A percentile compares a stretch with the other conserved stretches of the same genome.
Evolutionary conservation across 1,140 invertebrate genomes (phyloP).

Genomic region (Micrasema longulum): DNA sequence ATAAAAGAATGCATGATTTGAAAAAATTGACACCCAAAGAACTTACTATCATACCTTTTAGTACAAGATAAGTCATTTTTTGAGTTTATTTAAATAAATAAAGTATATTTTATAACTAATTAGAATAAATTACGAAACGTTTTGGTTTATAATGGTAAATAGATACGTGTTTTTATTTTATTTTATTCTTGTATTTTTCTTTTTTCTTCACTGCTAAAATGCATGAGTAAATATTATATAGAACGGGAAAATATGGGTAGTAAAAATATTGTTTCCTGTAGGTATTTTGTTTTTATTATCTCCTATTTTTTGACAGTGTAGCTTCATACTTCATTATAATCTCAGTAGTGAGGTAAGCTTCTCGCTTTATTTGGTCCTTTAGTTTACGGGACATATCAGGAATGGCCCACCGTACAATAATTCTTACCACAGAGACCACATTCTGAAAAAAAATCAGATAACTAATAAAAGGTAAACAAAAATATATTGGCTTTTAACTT

Average conservation of each 20-base stretch:
- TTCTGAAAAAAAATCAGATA: constrained; percentile 72
- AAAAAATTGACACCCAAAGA: too few species aligned
- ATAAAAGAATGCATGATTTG: too few species aligned
- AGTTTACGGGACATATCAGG: constrained; percentile 83
- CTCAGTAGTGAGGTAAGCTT: constrained; percentile 88
- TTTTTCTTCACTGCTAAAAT: neutral
- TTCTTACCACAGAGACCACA: constrained; percentile 80
- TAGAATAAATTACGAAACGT: too few species aligned
- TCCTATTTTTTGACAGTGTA: neutral
- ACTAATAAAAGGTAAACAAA: neutral
- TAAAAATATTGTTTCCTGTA: neutral
- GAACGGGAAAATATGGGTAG: neutral
- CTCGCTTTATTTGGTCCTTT: constrained; percentile 81
- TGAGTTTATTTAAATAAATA: too few species aligned
- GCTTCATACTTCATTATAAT: constrained; percentile 83
- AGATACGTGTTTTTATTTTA: neutral
- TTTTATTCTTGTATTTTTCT: too few species aligned
- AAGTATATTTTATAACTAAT: too few species aligned
- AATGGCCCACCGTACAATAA: constrained; percentile 83
- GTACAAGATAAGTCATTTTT: too few species aligned
- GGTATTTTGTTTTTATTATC: neutral
- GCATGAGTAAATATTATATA: neutral
- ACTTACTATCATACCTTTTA: too few species aligned
- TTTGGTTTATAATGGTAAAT: neutral
- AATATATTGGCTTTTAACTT: too few species aligned